Conservation (phyloP, 2,797 vertebrate genomes). For the Acanthurus lineatus region DNA sequence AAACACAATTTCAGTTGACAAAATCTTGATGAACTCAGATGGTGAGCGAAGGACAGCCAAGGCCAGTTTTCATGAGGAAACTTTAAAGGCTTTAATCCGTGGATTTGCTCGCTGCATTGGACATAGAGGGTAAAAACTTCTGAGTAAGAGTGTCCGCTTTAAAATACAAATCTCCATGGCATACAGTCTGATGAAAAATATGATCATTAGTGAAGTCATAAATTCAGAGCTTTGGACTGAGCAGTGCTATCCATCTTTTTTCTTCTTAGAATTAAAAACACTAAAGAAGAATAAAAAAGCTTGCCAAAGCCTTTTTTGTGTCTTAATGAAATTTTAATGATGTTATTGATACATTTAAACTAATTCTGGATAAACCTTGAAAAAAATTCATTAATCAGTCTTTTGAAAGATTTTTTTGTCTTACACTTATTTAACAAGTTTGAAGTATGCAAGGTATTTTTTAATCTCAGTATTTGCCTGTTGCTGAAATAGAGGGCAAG, state of each 20-base stretch:
- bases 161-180: constrained; percentile 24
- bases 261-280: constrained; percentile 24
- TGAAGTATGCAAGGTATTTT: neutral
- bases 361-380: neutral
- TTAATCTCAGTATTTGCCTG: neutral
- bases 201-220: constrained; percentile 33
- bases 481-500: neutral
- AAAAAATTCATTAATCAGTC: neutral
- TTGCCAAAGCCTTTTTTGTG: neutral
- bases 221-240: constrained; percentile 29
- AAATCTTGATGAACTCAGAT: constrained; percentile 21
- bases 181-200: constrained; percentile 25
- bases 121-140: constrained; percentile 45
- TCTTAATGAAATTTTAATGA: neutral
- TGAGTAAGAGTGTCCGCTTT: constrained; percentile 26
- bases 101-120: constrained; percentile 45
- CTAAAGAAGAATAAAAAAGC: neutral
- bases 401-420: neutral
- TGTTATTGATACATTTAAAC: neutral
- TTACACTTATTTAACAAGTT: no score
- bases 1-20: neutral
- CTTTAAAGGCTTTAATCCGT: constrained; percentile 48
- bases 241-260: neutral
- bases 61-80: constrained; percentile 20
- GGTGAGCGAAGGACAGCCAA: neutral